phyloP scores from a whole-genome alignment of 1,140 invertebrate genomes.

The Drosophila subpulchrella region DNA sequence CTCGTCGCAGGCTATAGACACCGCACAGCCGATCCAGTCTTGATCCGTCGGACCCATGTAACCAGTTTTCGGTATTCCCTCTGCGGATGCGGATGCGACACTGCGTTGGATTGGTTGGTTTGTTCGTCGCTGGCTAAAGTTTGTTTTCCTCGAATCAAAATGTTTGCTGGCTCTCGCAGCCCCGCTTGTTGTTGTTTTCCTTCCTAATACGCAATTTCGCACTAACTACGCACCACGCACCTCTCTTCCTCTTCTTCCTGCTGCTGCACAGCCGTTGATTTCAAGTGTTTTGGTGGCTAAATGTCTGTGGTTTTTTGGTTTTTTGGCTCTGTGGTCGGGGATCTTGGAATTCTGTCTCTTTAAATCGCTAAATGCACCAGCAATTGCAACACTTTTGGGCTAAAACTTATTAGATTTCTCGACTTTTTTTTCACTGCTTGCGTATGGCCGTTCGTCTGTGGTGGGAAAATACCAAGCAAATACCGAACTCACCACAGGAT shows the following conservation, averaged over 20 bases:
- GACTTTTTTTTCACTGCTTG: constrained; percentile 53
- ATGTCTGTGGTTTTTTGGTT: constrained; percentile 8
- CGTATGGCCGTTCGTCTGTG: constrained; percentile 28
- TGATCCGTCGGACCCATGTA: constrained; percentile 80
- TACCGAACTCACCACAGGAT: too few species aligned
- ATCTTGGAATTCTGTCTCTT: constrained; percentile 12
- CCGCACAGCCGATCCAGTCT: constrained; percentile 83
- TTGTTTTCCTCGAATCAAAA: constrained; percentile 24
- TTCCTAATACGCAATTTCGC: constrained; percentile 76
- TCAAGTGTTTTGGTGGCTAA: constrained; percentile 16
- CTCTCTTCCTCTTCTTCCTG: constrained; percentile 36
- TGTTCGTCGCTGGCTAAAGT: constrained; percentile 7
- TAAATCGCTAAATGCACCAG: constrained; percentile 43
- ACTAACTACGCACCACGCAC: constrained; percentile 61
- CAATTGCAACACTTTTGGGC: constrained; percentile 35
- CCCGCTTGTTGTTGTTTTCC: constrained; percentile 49
- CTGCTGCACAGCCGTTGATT: constrained; percentile 13
- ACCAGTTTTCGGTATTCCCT: constrained; percentile 17
- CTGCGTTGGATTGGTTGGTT: not conserved
- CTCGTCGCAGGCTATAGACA: constrained; percentile 80
- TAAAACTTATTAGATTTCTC: constrained; percentile 47
- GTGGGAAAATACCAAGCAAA: constrained; percentile 17
- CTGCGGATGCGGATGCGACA: constrained; percentile 4
- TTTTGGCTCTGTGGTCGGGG: constrained; percentile 10
- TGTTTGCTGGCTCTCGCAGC: constrained; percentile 37